Conservation (phyloP, 2,888 invertebrate genomes). For the Leucoptera coffeella region DNA sequence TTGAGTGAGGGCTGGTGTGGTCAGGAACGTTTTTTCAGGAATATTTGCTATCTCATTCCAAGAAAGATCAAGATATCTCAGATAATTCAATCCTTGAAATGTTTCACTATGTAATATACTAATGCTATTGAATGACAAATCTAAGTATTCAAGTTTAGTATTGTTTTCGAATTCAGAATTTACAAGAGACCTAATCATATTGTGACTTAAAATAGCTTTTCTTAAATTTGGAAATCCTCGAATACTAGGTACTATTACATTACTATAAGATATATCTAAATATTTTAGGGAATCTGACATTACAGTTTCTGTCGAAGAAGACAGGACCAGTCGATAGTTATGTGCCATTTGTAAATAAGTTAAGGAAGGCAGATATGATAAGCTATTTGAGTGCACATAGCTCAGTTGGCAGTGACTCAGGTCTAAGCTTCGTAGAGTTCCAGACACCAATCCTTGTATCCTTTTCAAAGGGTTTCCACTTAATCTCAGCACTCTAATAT, state of each 20-base stretch:
- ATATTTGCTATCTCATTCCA: conserved; percentile 60
- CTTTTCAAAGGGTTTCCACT: conserved; percentile 44
- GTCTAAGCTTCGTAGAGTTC: conserved; percentile 46
- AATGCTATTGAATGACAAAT: conserved; percentile 62
- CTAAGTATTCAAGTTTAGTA: conserved; percentile 52
- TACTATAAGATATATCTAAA: conserved; percentile 58
- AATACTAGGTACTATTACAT: conserved; percentile 52
- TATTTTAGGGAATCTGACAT: conserved; percentile 45
- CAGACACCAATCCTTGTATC: conserved; percentile 39
- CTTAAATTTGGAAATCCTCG: conserved; percentile 57
- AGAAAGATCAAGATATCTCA: conserved; percentile 62
- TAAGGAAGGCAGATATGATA: conserved; percentile 53
- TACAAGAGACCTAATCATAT: conserved; percentile 54
- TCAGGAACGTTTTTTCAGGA: conserved; percentile 51
- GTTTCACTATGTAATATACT: conserved; percentile 53
- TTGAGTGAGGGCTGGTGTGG: conserved; percentile 53
- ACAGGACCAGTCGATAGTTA: conserved; percentile 51
- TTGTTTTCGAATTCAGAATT: conserved; percentile 58
- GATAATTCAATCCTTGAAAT: conserved; percentile 50
- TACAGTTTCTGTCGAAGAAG: conserved; percentile 25
- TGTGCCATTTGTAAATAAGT: conserved; percentile 55
- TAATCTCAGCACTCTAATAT: conserved; percentile 46
- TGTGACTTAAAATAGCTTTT: conserved; percentile 54
- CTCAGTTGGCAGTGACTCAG: conserved; percentile 53
- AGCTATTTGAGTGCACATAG: conserved; percentile 39